These are phyloP conservation scores for Thalpophila matura DNA, from an alignment of 2,888 invertebrate species.

Conservation along the genomic window DNA sequence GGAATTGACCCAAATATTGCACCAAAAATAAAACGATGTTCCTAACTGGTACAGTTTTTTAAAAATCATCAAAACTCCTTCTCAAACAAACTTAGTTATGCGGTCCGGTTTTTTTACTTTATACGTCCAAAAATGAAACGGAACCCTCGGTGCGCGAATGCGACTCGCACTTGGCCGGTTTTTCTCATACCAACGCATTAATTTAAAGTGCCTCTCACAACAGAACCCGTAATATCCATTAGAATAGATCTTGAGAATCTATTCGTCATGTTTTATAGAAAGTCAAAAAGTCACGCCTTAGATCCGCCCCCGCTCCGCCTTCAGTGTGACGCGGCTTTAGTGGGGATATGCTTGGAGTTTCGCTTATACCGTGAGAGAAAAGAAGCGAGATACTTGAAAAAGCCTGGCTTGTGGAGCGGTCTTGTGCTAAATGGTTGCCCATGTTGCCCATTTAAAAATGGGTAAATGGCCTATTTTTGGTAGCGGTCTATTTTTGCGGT, in stretches of 20 bases:
- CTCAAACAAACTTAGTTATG: too few species aligned
- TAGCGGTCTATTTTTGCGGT: not conserved
- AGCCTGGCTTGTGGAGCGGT: not conserved
- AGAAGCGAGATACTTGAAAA: slow-evolving; percentile 31
- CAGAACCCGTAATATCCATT: not conserved
- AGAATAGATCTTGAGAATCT: slow-evolving; percentile 36
- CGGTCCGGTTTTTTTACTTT: too few species aligned
- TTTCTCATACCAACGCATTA: not conserved
- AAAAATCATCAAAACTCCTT: too few species aligned
- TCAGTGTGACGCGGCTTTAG: slow-evolving; percentile 41
- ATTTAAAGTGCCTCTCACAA: not conserved
- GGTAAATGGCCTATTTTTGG: not conserved
- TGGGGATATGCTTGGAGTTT: slow-evolving; percentile 31
- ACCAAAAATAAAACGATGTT: too few species aligned
- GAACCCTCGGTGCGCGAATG: too few species aligned
- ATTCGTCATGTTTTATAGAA: slow-evolving; percentile 42
- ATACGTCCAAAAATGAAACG: too few species aligned
- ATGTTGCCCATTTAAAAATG: not conserved
- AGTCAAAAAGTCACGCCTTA: slow-evolving; percentile 56
- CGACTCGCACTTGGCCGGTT: too few species aligned
- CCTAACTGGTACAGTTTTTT: too few species aligned
- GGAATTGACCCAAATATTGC: too few species aligned
- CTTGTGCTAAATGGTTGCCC: not conserved
- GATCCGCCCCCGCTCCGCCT: slow-evolving; percentile 55
- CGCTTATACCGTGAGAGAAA: slow-evolving; percentile 12